These are phyloP conservation scores for Pseudomugil gertrudae DNA, from an alignment of 2,797 vertebrate genomes.

Conservation along the genomic window DNA sequence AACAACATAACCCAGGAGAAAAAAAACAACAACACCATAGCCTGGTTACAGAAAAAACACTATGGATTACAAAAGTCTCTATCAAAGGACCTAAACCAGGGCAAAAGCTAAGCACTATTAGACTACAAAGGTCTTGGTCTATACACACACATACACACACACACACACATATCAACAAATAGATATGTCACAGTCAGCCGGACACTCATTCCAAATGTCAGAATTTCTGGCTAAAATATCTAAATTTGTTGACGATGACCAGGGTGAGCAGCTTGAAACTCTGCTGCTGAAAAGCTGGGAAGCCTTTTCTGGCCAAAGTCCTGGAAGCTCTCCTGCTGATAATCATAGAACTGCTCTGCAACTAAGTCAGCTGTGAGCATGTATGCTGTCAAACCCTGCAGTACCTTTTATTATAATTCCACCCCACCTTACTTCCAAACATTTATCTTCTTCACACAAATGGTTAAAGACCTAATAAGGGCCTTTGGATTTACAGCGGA, in stretches of 20 bases:
- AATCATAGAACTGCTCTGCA: not conserved
- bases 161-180: not conserved
- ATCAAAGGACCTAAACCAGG: too few species aligned
- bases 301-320: not conserved
- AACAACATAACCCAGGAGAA: too few species aligned
- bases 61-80: too few species aligned
- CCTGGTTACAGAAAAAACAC: too few species aligned
- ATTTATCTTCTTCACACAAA: not conserved
- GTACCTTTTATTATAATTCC: slow-evolving; percentile 27
- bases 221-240: not conserved
- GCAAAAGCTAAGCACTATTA: too few species aligned
- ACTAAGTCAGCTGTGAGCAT: not conserved
- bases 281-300: not conserved
- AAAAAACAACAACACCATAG: too few species aligned
- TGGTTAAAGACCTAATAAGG: not conserved
- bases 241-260: not conserved
- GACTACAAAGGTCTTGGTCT: too few species aligned
- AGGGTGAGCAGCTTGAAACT: not conserved
- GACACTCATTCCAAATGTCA: not conserved
- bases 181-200: not conserved
- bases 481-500: not conserved
- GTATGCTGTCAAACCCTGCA: not conserved
- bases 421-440: not conserved
- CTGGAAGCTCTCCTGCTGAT: not conserved
- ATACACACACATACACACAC: too few species aligned